Conservation (phyloP, 2,797 vertebrate genomes). For the Rousettus madagascariensis region DNA sequence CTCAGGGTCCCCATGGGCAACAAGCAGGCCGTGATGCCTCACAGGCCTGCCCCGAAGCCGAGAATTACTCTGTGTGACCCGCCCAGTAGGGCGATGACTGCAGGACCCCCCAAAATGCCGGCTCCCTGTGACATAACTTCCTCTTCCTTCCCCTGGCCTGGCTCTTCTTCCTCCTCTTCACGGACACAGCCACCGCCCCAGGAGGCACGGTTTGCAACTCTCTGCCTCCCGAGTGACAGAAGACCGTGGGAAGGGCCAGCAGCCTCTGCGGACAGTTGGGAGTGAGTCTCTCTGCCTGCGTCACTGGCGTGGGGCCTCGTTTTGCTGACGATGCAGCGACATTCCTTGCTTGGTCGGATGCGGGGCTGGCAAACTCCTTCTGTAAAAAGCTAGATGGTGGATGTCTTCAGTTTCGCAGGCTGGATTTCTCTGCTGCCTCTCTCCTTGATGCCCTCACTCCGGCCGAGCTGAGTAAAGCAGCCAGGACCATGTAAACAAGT, state of each 20-base stretch:
- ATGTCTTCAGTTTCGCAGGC: background rate
- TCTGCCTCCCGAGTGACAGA: background rate
- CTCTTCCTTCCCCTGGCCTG: no score
- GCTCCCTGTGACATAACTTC: background rate
- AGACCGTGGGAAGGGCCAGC: background rate
- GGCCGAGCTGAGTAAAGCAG: background rate
- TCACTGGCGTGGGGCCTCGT: fast-evolving
- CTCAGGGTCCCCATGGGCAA: background rate
- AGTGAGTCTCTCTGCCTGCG: no score
- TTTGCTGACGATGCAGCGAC: fast-evolving
- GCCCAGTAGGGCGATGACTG: fast-evolving
- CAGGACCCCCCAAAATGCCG: background rate
- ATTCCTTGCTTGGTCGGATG: no score
- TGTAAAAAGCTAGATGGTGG: fast-evolving
- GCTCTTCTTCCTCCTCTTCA: no score
- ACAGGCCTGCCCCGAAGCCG: background rate
- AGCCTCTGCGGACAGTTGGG: background rate
- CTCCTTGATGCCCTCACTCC: fast-evolving
- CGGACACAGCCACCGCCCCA: background rate
- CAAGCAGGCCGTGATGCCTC: background rate
- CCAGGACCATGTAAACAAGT: background rate
- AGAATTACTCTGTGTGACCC: fast-evolving
- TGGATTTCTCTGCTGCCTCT: no score
- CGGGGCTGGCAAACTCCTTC: no score
- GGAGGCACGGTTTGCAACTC: background rate